Base-by-base conservation (phyloP, 2,888 invertebrate genomes). In the Drosophila cracens region DNA sequence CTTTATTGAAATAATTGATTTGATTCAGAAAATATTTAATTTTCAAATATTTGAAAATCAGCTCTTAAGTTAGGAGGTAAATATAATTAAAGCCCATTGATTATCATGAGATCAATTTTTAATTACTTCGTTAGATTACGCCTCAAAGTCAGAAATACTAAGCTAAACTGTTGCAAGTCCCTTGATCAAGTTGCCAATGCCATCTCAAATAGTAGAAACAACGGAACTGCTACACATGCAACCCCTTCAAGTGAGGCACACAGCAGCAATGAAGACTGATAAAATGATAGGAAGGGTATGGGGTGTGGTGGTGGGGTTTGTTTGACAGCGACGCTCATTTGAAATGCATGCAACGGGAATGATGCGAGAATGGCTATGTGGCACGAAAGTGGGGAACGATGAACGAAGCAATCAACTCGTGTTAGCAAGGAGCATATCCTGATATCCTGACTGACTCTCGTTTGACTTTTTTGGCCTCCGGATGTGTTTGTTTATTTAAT, bases 401-500 rank as follows among this genome's bases (percentile, higher is more conserved):
- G 70, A 67, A 61, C 65, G 77, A 71, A 77, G 86, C 86, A 84
- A 84, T 84, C 86, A 83, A 74, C 76, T 81, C 71, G 73, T 82
- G 79, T 71, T 72, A 71, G 80, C 80, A 77, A 74, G 75, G 69
- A 82, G 81, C 70, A 76, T 59, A 82, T 84, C 77, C 83, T 83
- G 83, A 62, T 16, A 46, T 16, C 25, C 56, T 38, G 13, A 16
- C 48, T 54, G 67, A 52, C 49, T 59, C 38, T 52, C 25, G 57
- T 51, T 56, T 76, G 73, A 48, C 76, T 77, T 79, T 46, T 82
- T 85, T 79, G 64, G 76, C 84, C 83, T 83, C 77, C 84, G 85
- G 84, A 79, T 74, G 79, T 86, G 82, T 85, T 86, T 83, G 87
- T 79, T 86, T 83, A 85, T 86, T 83, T 86, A 81, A 86, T 86